Evolutionary conservation across 2,888 invertebrate genomes (phyloP).

Genomic region (Thecophora atra): DNA sequence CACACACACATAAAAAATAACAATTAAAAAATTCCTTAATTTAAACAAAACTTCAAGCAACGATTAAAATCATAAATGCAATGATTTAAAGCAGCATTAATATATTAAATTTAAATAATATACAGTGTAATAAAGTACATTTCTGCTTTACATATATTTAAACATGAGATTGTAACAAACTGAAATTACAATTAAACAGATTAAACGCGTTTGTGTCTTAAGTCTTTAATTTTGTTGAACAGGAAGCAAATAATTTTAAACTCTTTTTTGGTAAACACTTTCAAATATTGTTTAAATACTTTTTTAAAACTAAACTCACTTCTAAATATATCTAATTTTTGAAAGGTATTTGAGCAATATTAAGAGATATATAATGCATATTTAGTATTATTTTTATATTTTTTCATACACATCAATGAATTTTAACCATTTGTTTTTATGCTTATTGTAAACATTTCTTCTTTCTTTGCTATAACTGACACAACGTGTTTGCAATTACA

Average conservation of each 20-base stretch:
- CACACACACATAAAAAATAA: no score
- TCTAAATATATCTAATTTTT: background rate
- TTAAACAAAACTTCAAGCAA: no score
- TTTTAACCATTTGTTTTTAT: background rate
- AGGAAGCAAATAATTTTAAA: background rate
- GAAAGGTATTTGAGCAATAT: background rate
- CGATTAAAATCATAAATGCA: no score
- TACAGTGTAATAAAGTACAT: background rate
- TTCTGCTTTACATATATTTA: background rate
- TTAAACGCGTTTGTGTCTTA: conserved; percentile 22
- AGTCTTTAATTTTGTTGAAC: conserved; percentile 22
- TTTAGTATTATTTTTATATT: no score
- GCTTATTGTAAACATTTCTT: no score
- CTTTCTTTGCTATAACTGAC: no score
- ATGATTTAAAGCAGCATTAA: no score
- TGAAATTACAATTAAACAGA: no score
- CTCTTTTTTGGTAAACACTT: background rate
- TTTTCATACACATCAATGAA: background rate
- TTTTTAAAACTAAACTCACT: background rate
- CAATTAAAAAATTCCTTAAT: no score
- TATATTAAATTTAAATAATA: no score
- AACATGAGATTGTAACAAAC: background rate
- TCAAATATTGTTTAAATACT: background rate
- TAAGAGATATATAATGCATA: no score
- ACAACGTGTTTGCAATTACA: no score